Evolutionary conservation across 2,797 vertebrate genomes (phyloP).

Genomic region (Thripadectes ignobilis): DNA sequence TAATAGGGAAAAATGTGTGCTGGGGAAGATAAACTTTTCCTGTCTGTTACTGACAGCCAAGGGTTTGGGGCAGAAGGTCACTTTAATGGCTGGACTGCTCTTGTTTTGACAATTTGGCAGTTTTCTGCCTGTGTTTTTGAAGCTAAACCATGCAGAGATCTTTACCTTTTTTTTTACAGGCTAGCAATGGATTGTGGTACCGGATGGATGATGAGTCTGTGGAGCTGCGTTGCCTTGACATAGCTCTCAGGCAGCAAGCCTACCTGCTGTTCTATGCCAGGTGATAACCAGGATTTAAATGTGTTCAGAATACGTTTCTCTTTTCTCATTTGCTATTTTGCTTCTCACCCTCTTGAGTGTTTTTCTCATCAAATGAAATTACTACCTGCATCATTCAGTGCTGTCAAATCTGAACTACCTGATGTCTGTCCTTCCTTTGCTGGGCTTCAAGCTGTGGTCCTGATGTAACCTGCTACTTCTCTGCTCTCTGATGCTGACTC

Average conservation of each 20-base stretch:
- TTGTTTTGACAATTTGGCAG: not conserved
- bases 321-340: not conserved
- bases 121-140: not conserved
- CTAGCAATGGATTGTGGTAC: not conserved
- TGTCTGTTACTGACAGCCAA: accelerated
- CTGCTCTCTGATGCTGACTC: not conserved
- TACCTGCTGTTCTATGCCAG: constrained; percentile 72
- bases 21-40: not conserved
- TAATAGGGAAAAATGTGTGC: not conserved
- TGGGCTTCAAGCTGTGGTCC: not conserved
- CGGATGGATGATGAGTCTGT: not conserved
- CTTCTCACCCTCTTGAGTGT: not conserved
- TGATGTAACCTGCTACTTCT: not conserved
- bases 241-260: not conserved
- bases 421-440: not conserved
- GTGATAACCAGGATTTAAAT: constrained; percentile 55
- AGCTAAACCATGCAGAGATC: not conserved
- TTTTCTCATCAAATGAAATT: not conserved
- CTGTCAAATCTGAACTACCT: not conserved
- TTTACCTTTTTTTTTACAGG: not conserved
- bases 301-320: not conserved
- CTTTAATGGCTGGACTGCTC: not conserved
- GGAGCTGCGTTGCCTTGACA: not conserved
- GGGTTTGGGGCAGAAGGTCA: not conserved
- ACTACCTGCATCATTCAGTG: not conserved